Base-by-base conservation (phyloP, 2,888 invertebrate genomes). In the Anthoptus insignis region DNA sequence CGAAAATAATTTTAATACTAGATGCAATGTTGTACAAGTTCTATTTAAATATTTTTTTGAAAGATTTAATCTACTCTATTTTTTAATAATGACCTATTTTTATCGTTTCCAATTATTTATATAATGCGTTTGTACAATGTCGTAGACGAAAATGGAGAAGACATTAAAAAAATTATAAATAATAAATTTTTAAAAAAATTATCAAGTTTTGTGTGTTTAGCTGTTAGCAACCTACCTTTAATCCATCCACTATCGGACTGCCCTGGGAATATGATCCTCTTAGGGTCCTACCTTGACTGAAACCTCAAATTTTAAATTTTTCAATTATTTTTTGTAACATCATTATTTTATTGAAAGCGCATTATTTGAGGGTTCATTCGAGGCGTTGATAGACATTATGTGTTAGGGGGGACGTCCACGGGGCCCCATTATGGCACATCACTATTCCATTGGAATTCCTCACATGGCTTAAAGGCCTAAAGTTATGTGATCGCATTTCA, bases 31-130 rank as follows among this genome's bases (percentile, higher is more conserved):
- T 93, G 91, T 92, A 92, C 91, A 93, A 91, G 89, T 73, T 88
- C 86, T 90, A 88, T 92, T 91, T 90, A 91, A 90, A 86, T 88
- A 86, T 88, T 89, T 86, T 86, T 90, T 88, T 87, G 61, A 90
- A 91, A 91, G 91, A 91, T 92, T 90, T 91, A 92, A 91, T 91
- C 89, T 91, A 90, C 88, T 83, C 84, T 91, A 90, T 91, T 89
- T 42, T 88, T 90, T 89, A 90, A 90, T 91, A 89, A 89, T 85
- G 82, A 89, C 89, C 84, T 92, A 91, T 91, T 91, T 42, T 88
- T 91, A 91, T 93, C 88, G 88, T 92, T 91, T 90, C 88, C 86
- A 89, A 87, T 93, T 91, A 93, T 92, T 92, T 92, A 93, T 92
- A 91, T 87, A 83, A 87, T 88, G 85, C 87, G 90, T 88, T 92